A percentile compares a stretch with the other conserved stretches of the same genome.
Evolutionary conservation across 2,113 vertebrate genomes (phyloP).

Genomic region (Prionailurus bengalensis): DNA sequence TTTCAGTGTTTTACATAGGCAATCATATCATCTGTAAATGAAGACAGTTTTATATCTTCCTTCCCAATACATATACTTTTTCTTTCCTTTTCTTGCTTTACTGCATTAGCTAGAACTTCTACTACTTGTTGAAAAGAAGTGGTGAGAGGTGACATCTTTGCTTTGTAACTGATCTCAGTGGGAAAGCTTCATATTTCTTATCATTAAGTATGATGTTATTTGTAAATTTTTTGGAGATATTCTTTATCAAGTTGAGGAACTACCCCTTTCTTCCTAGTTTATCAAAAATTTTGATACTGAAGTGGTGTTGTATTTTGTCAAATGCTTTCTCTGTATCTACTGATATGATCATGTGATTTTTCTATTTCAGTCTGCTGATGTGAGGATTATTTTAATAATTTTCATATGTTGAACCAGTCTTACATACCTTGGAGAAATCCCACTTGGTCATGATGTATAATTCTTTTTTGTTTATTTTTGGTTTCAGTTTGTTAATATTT

Average conservation of each 20-base stretch:
- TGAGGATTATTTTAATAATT: not conserved
- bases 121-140: not conserved
- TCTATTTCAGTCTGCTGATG: not conserved
- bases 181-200: not conserved
- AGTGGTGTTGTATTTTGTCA: not conserved
- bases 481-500: too few relatives aligned
- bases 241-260: not conserved
- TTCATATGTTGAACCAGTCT: not conserved
- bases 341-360: not conserved
- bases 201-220: not conserved
- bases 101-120: not conserved
- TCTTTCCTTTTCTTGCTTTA: not conserved
- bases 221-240: not conserved
- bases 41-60: not conserved
- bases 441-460: not conserved
- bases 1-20: not conserved
- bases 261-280: not conserved
- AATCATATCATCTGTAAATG: not conserved
- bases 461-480: not conserved
- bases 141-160: not conserved
- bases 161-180: not conserved
- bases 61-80: not conserved
- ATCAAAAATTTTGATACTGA: not conserved
- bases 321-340: not conserved
- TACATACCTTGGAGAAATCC: not conserved